Evolutionary conservation across 1,140 invertebrate genomes (phyloP), one percentile per base, ranked within the genome.

Genomic region (Uloborus diversus): DNA sequence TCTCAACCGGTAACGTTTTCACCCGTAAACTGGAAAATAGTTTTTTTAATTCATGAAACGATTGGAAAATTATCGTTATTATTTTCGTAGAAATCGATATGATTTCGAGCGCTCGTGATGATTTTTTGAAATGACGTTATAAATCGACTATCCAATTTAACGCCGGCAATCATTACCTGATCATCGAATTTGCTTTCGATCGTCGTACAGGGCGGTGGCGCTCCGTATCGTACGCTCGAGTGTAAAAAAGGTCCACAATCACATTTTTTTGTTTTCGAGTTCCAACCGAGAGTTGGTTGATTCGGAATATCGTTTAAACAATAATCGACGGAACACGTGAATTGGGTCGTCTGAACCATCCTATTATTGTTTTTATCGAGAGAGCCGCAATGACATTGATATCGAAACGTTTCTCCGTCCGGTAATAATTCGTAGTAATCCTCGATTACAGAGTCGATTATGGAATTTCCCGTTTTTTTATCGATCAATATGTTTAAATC

Each of bases 241-340:
- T 68, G 65, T 0, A 0, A 0, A 20, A 35, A 51, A 4, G 23
- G 2, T 30, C 25, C 42, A 53, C 65, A 68, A 2, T 51, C 42
- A 32, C 65, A 68, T 23, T 28, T 32, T 1, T 2, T 11, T n/a
- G n/a, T n/a, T n/a, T n/a, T n/a, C 0, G 13, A 13, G 9, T 32
- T 30, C 7, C 11, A 68, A 1, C 65, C 65, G 27, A 68, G 32
- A 0, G 1, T 13, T 1, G 65, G 42, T 1, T 25, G 37, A 7
- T 68, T 49, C 3, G 1, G 0, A 51, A 68, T 30, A 4, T 51
- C 42, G 1, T 9, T 17, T 1, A 53, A 20, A n/a, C 65, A 68
- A 68, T 68, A 68, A 30, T 68, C 66, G 1, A 56, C 30, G 7
- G 51, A 69, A 25, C 66, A 69, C 0, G 1, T 4, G 13, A 69